Percentiles rank a stretch among this genome's conserved stretches.
Evolutionary conservation across 1,140 invertebrate genomes (phyloP).

Genomic region (Atopsyche davidsoni): DNA sequence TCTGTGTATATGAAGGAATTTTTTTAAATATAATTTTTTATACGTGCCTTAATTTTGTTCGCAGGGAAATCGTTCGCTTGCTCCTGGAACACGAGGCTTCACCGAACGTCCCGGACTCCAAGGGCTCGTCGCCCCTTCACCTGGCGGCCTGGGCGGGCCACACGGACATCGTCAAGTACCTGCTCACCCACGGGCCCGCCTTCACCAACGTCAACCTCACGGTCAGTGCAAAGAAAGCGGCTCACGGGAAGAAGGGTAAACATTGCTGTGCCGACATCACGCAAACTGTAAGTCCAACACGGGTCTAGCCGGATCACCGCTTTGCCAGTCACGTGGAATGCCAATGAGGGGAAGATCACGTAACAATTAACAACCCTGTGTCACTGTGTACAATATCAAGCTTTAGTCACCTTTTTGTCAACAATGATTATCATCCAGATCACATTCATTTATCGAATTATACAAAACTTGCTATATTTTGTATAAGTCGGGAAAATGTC

Average conservation of each 20-base stretch:
- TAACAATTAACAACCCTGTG: no score
- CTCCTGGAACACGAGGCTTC: constrained; percentile 84
- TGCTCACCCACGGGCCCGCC: constrained; percentile 59
- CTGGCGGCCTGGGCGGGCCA: constrained; percentile 85
- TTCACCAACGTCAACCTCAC: constrained; percentile 58
- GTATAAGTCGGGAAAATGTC: no score
- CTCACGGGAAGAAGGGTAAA: not conserved
- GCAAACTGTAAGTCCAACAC: no score
- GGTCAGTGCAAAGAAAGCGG: constrained; percentile 35
- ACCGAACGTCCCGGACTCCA: constrained; percentile 68
- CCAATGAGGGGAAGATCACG: no score
- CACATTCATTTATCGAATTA: no score
- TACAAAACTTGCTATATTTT: no score
- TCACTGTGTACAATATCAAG: no score
- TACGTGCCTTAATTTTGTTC: constrained; percentile 26
- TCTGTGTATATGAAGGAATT: not conserved
- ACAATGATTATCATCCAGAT: no score
- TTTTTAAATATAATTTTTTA: not conserved
- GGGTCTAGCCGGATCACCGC: no score
- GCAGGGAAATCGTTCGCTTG: constrained; percentile 80
- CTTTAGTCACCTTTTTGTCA: no score
- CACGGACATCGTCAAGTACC: constrained; percentile 67
- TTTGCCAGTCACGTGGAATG: no score
- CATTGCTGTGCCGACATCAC: no score
- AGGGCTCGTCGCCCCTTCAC: constrained; percentile 65